These are phyloP conservation scores for Psilopsiagon aurifrons DNA, from an alignment of 2,113 vertebrate genomes.

Conservation along the genomic window DNA sequence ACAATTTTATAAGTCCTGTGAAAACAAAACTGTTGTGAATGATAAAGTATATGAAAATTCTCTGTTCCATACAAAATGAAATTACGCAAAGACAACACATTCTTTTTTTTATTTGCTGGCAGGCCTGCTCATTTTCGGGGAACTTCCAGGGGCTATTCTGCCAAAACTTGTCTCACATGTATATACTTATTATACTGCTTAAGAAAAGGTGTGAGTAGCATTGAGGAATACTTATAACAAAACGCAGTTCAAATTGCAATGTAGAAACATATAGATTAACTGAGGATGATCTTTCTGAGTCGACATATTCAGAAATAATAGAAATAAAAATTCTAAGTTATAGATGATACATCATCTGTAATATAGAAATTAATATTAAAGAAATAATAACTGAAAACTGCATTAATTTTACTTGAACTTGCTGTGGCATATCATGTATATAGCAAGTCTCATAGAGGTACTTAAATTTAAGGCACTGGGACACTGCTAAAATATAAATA, in stretches of 20 bases:
- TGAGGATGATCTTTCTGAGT: background rate
- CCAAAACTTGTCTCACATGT: background rate
- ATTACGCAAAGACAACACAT: background rate
- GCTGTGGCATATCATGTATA: background rate
- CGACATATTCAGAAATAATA: background rate
- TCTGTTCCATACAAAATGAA: background rate
- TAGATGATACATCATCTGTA: background rate
- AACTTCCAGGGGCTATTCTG: background rate
- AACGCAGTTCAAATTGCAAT: background rate
- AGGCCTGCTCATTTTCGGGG: background rate
- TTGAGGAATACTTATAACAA: background rate
- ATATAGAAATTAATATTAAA: background rate
- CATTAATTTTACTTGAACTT: background rate
- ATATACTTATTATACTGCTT: background rate
- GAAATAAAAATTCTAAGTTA: background rate
- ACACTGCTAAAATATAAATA: background rate
- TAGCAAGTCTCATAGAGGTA: background rate
- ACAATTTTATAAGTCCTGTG: background rate
- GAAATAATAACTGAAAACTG: background rate
- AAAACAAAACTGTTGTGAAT: background rate
- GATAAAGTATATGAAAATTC: background rate
- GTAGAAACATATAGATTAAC: background rate
- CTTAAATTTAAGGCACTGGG: background rate
- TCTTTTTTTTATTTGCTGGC: background rate
- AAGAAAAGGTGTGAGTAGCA: background rate